Evolutionary conservation across 2,888 invertebrate genomes (phyloP).

Genomic region (Microctonus hyperodae): DNA sequence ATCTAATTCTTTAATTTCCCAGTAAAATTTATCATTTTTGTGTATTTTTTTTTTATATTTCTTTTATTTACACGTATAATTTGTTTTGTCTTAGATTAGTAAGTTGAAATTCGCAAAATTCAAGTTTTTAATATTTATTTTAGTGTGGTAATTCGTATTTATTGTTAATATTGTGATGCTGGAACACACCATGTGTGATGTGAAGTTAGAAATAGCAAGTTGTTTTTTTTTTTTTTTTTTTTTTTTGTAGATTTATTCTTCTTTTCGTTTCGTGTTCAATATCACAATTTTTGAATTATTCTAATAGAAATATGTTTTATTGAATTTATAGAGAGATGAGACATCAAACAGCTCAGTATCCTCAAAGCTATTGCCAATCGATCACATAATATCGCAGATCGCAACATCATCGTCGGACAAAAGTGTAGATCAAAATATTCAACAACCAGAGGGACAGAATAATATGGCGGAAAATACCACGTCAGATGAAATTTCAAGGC

Average conservation of each 20-base stretch:
- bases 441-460: constrained; percentile 46
- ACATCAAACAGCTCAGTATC: constrained; percentile 59
- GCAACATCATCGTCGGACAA: constrained; percentile 52
- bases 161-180: background rate
- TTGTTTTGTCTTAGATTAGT: background rate
- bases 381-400: constrained; percentile 61
- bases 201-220: background rate
- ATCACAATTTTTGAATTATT: constrained; percentile 19
- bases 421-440: constrained; percentile 40
- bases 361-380: constrained; percentile 60
- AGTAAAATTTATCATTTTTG: constrained; percentile 6
- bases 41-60: too few species aligned
- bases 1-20: constrained; percentile 7
- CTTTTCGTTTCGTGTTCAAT: constrained; percentile 22
- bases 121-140: background rate
- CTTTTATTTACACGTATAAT: constrained; percentile 1
- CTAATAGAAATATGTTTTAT: constrained; percentile 2
- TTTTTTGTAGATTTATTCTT: background rate
- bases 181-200: too few species aligned
- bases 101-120: background rate
- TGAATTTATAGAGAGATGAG: constrained; percentile 62
- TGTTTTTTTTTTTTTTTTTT: too few species aligned
- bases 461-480: constrained; percentile 33
- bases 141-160: background rate
- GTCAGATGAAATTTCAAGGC: constrained; percentile 55